Evolutionary conservation across 2,113 vertebrate species (phyloP).

Genomic region (Orientallactaga bullata): DNA sequence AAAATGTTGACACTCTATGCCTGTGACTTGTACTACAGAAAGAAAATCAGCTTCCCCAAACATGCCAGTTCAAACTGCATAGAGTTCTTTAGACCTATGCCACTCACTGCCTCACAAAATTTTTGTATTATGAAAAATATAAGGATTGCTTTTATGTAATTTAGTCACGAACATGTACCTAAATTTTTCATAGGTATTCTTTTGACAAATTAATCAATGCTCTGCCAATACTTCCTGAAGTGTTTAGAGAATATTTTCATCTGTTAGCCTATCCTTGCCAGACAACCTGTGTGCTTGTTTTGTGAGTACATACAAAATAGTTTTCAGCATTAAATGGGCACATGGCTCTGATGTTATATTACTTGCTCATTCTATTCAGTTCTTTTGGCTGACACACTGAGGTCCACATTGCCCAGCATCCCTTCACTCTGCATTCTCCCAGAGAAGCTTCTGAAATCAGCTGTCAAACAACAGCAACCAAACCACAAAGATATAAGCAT

Average conservation of each 20-base stretch:
- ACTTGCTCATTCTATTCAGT: background rate
- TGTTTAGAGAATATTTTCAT: background rate
- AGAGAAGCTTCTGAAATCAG: background rate
- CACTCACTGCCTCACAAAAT: constrained; percentile 25
- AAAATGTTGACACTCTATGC: background rate
- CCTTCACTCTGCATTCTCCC: background rate
- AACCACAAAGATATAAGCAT: background rate
- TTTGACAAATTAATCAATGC: background rate
- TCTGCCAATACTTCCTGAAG: background rate
- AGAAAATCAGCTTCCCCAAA: background rate
- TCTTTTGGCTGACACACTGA: background rate
- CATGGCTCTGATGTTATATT: too few species aligned
- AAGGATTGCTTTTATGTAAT: background rate
- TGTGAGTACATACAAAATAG: background rate
- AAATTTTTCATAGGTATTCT: background rate
- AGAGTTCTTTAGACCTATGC: background rate
- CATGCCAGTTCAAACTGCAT: background rate
- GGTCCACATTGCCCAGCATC: background rate
- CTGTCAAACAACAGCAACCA: background rate
- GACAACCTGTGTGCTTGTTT: background rate
- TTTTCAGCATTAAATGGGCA: background rate
- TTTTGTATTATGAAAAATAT: background rate
- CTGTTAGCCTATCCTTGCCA: background rate
- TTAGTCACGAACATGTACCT: background rate
- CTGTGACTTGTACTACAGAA: background rate